Evolutionary conservation across 2,888 invertebrate species (phyloP).

Genomic region (Heliconius sara): DNA sequence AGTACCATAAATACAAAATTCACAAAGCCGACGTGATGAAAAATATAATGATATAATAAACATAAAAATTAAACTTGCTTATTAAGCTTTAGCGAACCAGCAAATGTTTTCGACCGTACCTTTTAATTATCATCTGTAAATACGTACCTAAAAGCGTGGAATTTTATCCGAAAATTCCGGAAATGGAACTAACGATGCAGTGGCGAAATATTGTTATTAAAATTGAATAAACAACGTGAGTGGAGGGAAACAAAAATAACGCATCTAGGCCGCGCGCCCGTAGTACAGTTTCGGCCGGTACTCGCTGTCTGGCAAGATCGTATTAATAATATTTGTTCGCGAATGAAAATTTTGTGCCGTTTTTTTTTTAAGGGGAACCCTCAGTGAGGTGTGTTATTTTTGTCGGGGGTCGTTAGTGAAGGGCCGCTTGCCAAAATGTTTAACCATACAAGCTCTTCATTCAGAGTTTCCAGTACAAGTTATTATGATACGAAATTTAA

Average conservation of each 20-base stretch:
- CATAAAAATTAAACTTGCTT: conserved; percentile 26
- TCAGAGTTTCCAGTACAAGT: conserved; percentile 56
- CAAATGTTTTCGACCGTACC: conserved; percentile 21
- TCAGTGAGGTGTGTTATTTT: conserved; percentile 26
- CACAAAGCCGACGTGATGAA: background rate
- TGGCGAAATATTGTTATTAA: conserved; percentile 67
- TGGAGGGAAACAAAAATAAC: conserved; percentile 76
- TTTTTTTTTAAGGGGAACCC: conserved; percentile 47
- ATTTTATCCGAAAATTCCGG: conserved; percentile 42
- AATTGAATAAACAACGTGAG: conserved; percentile 71
- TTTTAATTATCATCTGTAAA: conserved; percentile 43
- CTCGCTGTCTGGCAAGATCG: conserved; percentile 62
- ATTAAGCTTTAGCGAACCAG: conserved; percentile 30
- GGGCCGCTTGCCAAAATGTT: conserved; percentile 59
- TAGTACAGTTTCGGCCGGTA: conserved; percentile 66
- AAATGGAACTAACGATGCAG: conserved; percentile 41
- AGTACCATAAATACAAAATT: background rate
- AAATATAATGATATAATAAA: conserved; percentile 16
- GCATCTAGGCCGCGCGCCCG: conserved; percentile 60
- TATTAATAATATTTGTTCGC: conserved; percentile 61
- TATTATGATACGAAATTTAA: conserved; percentile 53
- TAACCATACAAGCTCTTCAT: conserved; percentile 67
- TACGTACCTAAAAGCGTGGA: conserved; percentile 34
- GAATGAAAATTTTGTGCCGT: conserved; percentile 52
- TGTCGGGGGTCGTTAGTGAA: conserved; percentile 45